These are phyloP conservation scores for Antrozous pallidus DNA, from an alignment of 2,797 vertebrate genomes.

Conservation along the genomic window DNA sequence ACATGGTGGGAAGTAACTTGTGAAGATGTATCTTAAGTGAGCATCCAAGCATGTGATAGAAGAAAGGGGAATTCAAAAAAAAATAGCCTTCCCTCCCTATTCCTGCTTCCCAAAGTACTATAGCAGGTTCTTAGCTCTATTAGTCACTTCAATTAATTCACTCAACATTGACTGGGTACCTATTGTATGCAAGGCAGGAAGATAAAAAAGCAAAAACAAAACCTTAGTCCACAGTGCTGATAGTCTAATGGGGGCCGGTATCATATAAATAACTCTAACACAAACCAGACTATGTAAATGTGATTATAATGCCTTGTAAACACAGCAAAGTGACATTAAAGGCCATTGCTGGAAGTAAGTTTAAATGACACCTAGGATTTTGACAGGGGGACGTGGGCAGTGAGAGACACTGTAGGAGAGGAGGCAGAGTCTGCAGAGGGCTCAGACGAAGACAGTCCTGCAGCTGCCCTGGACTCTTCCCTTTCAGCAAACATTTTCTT, in stretches of 20 bases:
- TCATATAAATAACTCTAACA: neutral
- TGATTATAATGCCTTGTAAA: neutral
- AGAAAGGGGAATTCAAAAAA: neutral
- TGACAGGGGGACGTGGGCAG: neutral
- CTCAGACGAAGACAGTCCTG: neutral
- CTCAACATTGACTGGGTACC: neutral
- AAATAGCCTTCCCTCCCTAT: neutral
- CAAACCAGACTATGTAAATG: neutral
- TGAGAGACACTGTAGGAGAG: rapidly evolving
- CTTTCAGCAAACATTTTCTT: neutral
- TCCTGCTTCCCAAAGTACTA: neutral
- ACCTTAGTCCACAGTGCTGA: neutral
- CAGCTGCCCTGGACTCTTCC: neutral
- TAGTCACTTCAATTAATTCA: neutral
- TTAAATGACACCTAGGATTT: neutral
- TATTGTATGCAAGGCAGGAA: neutral
- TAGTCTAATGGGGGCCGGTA: neutral
- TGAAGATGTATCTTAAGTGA: neutral
- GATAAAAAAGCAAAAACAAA: neutral
- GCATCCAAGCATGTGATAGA: neutral
- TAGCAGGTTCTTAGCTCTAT: neutral
- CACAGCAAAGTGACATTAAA: neutral
- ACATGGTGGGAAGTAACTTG: neutral
- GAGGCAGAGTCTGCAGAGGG: neutral
- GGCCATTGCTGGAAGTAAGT: neutral